phyloP scores from a whole-genome alignment of 1,140 invertebrate species.

The Drosophila ohnishii region DNA sequence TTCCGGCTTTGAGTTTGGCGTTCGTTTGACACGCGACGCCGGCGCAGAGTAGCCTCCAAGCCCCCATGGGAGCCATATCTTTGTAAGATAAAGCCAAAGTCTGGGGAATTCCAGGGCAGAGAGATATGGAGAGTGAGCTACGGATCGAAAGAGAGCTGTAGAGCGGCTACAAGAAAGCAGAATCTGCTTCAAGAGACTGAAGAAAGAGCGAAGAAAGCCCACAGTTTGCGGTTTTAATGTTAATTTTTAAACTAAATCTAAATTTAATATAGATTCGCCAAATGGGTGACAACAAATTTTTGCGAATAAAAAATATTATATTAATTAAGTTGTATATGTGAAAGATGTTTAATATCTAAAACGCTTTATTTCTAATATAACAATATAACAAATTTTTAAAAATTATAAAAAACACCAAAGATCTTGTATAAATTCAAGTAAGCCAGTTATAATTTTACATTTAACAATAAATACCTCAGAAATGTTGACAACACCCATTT shows the following conservation, averaged over 20 bases:
- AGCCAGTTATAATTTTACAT: too few species aligned
- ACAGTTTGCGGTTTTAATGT: background rate
- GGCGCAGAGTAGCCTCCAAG: constrained; percentile 50
- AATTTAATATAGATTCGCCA: background rate
- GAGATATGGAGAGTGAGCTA: constrained; percentile 9
- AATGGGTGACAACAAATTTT: background rate
- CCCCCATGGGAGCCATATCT: constrained; percentile 26
- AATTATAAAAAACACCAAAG: too few species aligned
- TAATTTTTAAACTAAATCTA: background rate
- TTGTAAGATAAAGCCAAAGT: constrained; percentile 18
- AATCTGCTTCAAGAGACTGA: background rate
- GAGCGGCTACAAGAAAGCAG: constrained; percentile 9
- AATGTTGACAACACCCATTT: background rate
- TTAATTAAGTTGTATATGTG: too few species aligned
- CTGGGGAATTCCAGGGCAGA: constrained; percentile 4
- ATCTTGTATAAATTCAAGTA: too few species aligned
- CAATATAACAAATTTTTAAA: too few species aligned
- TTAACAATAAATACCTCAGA: rapidly evolving
- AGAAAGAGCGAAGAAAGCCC: constrained; percentile 19
- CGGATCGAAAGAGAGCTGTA: constrained; percentile 1
- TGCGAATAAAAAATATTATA: background rate
- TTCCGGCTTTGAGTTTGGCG: constrained; percentile 67
- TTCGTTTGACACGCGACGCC: constrained; percentile 75
- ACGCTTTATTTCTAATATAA: too few species aligned
- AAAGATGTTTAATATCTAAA: too few species aligned